Percentiles rank a stretch among this genome's conserved stretches.
Evolutionary conservation across 2,888 invertebrate genomes (phyloP).

Genomic region (Operophtera brumata): DNA sequence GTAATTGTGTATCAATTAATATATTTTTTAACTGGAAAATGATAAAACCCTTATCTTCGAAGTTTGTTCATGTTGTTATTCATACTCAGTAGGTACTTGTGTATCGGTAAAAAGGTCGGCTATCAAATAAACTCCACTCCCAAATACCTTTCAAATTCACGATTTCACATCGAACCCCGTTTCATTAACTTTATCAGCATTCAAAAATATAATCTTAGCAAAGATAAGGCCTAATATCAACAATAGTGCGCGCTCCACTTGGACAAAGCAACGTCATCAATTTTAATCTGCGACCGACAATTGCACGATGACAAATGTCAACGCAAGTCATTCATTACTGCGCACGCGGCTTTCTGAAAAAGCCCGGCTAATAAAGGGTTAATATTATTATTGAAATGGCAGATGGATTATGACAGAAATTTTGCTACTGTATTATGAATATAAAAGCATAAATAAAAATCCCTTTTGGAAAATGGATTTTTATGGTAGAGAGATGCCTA

Average conservation of each 20-base stretch:
- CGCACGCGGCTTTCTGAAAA: slow-evolving; percentile 66
- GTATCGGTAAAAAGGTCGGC: background rate
- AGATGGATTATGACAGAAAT: slow-evolving; percentile 57
- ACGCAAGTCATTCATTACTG: slow-evolving; percentile 72
- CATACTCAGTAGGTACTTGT: background rate
- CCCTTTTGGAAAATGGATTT: background rate
- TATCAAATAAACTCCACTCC: background rate
- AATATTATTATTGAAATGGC: slow-evolving; percentile 64
- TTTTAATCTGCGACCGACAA: slow-evolving; percentile 78
- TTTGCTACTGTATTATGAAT: slow-evolving; percentile 3
- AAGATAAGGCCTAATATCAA: slow-evolving; percentile 55
- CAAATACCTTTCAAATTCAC: background rate
- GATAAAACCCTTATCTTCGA: slow-evolving; percentile 5
- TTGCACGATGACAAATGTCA: slow-evolving; percentile 81
- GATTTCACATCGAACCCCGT: slow-evolving; percentile 17
- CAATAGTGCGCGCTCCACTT: slow-evolving; percentile 63
- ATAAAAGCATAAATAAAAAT: background rate
- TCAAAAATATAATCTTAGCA: slow-evolving; percentile 52
- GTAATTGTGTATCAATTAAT: background rate
- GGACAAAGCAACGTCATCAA: slow-evolving; percentile 78
- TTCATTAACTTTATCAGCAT: slow-evolving; percentile 44
- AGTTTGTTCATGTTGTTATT: background rate
- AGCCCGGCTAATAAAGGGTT: slow-evolving; percentile 76
- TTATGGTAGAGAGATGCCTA: no score
- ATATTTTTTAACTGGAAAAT: background rate